Evolutionary conservation across 2,113 vertebrate species (phyloP), one percentile per base, ranked within the genome.

Genomic region (Perca flavescens): DNA sequence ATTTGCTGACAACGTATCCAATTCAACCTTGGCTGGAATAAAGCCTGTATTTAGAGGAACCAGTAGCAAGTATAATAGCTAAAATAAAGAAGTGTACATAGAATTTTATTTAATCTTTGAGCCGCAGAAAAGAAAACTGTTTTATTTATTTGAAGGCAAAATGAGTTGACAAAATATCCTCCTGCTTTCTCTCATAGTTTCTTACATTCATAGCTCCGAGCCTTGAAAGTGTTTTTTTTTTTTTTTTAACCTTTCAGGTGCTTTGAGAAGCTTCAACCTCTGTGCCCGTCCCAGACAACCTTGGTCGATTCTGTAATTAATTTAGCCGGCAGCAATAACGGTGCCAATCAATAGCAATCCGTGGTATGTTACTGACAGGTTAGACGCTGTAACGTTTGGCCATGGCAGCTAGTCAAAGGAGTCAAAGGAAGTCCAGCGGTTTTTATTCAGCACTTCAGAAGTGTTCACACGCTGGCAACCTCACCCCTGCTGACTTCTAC

Each of bases 311-410:
- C 75, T 88, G 79, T 92, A 92, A 93, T 92, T 91, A 93, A 94
- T 94, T 93, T 92, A 91, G 92, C 93, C 86, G 31, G 54, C 78
- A 87, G 93, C 92, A 93, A 91, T 92, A 92, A 94, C 74, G 31
- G 83, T 80, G 83, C 77, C 89, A 90, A 91, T 94, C 94, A 92
- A 94, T 93, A 94, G 86, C 88, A 88, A 91, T 92, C 84, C 73
- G 67, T 84, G 89, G 86, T 87, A 88, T 89, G 91, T 91, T 90
- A 93, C 93, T 93, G 93, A 93, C 92, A 91, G 92, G 90, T 90
- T 91, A 93, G 91, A 89, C 86, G 87, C 90, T 87, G 90, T 91
- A 86, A 91, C 86, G 89, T 94, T 92, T 93, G 92, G 82, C 91
- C 76, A 85, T 88, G 86, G 78, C 61, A 75, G 77, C 82, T 80